These are phyloP conservation scores for Eupithecia dodoneata DNA, from an alignment of 2,888 invertebrate species.

Conservation along the genomic window DNA sequence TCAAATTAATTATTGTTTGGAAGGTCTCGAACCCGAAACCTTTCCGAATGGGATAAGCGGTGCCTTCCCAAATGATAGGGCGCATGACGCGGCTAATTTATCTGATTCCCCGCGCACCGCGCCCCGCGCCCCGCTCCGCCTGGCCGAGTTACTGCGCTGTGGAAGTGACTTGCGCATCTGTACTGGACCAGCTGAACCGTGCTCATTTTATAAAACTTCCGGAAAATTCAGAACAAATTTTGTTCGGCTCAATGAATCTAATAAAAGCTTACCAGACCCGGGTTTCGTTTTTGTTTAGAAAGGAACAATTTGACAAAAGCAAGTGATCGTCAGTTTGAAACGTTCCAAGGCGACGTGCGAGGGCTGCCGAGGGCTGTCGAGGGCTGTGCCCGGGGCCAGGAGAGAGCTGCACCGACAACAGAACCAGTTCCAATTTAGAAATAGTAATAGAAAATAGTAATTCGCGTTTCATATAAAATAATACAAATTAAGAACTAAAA, in stretches of 20 bases:
- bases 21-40: constrained; percentile 43
- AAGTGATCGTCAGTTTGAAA: not conserved
- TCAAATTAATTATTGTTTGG: constrained; percentile 66
- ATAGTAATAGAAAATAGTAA: no score
- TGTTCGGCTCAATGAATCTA: not conserved
- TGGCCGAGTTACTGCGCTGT: not conserved
- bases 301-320: not conserved
- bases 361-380: no score
- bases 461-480: no score
- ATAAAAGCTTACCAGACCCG: not conserved
- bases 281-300: not conserved
- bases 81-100: constrained; percentile 52
- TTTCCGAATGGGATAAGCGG: constrained; percentile 52
- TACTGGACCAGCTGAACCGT: constrained; percentile 9
- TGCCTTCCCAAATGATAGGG: constrained; percentile 47
- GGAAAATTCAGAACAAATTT: constrained; percentile 15
- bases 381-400: no score
- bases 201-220: constrained; percentile 15
- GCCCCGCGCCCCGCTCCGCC: constrained; percentile 15
- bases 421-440: no score
- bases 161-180: constrained; percentile 4
- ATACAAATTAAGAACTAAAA: no score
- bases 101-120: constrained; percentile 40
- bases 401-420: no score
- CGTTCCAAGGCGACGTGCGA: not conserved